These are phyloP conservation scores for Microtus pennsylvanicus DNA, from an alignment of 2,113 vertebrate genomes.

Conservation along the genomic window DNA sequence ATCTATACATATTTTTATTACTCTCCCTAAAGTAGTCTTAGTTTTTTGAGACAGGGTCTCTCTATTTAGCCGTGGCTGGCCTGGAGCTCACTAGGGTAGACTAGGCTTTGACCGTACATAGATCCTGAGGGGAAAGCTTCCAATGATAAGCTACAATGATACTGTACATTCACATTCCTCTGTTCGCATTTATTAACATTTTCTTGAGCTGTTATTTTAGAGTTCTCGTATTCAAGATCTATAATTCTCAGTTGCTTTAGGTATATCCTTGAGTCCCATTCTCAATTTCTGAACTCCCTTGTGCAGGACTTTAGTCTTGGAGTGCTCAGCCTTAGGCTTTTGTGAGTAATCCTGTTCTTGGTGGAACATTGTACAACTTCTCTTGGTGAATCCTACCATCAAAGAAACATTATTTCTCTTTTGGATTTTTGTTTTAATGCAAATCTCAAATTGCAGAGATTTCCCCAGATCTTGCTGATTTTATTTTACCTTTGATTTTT, in stretches of 20 bases:
- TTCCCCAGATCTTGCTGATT: not conserved
- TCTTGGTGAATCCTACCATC: not conserved
- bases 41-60: not conserved
- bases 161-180: not conserved
- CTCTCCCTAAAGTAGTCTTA: not conserved
- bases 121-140: not conserved
- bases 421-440: not conserved
- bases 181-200: not conserved
- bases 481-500: not conserved
- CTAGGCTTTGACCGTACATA: not conserved
- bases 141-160: not conserved
- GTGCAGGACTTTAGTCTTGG: not conserved
- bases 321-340: not conserved
- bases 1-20: not conserved
- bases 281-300: not conserved
- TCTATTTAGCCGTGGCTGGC: not conserved
- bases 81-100: not conserved
- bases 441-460: not conserved
- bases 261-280: not conserved
- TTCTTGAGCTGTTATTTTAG: not conserved
- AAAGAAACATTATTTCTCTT: not conserved
- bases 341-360: not conserved
- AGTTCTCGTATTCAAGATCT: not conserved
- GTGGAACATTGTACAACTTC: not conserved
- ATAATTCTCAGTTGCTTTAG: not conserved